A percentile compares a stretch with the other conserved stretches of the same genome.
Evolutionary conservation across 2,797 vertebrate species (phyloP).

Genomic region (Choloepus didactylus): DNA sequence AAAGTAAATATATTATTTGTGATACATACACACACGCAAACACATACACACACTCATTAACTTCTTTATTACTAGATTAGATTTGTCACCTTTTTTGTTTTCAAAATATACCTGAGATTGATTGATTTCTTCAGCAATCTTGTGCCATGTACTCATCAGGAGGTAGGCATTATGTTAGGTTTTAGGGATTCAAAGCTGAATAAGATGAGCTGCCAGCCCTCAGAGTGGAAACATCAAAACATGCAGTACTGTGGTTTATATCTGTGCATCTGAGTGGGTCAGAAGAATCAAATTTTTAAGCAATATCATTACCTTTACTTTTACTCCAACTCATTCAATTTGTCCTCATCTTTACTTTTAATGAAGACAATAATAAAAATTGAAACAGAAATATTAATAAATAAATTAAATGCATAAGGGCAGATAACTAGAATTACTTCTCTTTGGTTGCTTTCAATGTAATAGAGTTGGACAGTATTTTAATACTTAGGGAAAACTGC

Average conservation of each 20-base stretch:
- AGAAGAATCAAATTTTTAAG: background rate
- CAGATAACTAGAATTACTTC: background rate
- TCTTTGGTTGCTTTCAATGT: background rate
- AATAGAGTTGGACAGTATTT: background rate
- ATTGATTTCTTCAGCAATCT: background rate
- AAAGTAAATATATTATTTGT: background rate
- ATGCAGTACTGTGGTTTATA: background rate
- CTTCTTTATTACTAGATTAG: background rate
- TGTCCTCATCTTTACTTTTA: background rate
- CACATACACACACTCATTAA: background rate
- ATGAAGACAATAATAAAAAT: background rate
- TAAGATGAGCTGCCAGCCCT: background rate
- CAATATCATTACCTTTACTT: background rate
- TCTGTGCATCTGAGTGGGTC: background rate
- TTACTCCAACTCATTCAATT: background rate
- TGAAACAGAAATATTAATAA: slow-evolving; percentile 9
- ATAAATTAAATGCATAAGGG: background rate
- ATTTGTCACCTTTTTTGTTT: background rate
- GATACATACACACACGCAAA: background rate
- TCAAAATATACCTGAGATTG: background rate
- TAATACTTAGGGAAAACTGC: background rate
- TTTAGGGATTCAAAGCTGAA: rapidly evolving
- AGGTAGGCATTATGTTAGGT: background rate
- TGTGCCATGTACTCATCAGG: rapidly evolving
- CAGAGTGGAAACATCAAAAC: background rate